A percentile compares a stretch with the other conserved stretches of the same genome.
Conservation (phyloP, 2,888 invertebrate genomes). For the Pandemis cinnamomeana region DNA sequence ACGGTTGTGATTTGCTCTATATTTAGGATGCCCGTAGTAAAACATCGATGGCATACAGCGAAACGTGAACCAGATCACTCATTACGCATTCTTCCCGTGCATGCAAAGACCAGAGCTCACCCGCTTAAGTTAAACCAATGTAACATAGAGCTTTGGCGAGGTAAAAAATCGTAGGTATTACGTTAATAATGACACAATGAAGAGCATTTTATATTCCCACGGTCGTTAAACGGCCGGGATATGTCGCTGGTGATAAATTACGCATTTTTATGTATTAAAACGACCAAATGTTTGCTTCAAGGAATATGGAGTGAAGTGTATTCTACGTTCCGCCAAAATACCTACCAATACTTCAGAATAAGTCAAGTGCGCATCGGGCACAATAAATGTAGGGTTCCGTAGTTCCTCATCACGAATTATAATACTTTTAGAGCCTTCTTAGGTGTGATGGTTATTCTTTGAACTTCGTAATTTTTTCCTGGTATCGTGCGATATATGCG, state of each 20-base stretch:
- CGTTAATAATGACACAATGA: constrained; percentile 38
- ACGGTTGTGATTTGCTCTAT: constrained; percentile 83
- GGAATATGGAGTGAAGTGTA: background rate
- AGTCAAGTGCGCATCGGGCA: too few species aligned
- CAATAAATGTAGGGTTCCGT: too few species aligned
- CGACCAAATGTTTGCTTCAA: background rate
- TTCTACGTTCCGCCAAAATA: too few species aligned
- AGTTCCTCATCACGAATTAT: too few species aligned
- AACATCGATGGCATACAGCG: constrained; percentile 73
- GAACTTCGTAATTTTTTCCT: too few species aligned
- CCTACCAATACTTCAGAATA: too few species aligned
- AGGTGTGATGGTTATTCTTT: too few species aligned
- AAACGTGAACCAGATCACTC: constrained; percentile 64
- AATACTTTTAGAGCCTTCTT: too few species aligned
- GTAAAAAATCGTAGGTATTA: constrained; percentile 36
- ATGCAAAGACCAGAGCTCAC: constrained; percentile 16
- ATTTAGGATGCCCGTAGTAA: constrained; percentile 81
- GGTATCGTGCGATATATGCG: too few species aligned
- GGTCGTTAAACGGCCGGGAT: constrained; percentile 33
- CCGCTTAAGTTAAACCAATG: background rate
- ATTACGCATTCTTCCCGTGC: constrained; percentile 49
- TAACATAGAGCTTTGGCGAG: background rate
- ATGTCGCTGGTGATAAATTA: constrained; percentile 34
- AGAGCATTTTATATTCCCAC: constrained; percentile 38
- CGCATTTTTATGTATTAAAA: constrained; percentile 30